Evolutionary conservation across 2,888 invertebrate species (phyloP).

Genomic region (Stenodera caucasica): DNA sequence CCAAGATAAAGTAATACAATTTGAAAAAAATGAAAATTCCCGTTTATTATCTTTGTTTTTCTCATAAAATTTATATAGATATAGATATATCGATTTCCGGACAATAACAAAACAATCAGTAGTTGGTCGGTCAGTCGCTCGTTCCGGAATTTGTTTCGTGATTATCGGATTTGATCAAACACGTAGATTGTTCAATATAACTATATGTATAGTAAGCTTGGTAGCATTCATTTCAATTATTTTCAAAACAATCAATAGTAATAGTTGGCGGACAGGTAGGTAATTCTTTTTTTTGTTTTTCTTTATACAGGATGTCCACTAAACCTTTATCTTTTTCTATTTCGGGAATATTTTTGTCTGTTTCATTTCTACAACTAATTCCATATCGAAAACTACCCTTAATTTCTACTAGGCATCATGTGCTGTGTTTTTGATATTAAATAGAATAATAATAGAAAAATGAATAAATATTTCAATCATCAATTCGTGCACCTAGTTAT

Average conservation of each 20-base stretch:
- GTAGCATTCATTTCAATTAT: neutral
- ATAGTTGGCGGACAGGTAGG: neutral
- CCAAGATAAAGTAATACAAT: too few relatives aligned
- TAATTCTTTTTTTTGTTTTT: too few relatives aligned
- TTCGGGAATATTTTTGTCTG: too few relatives aligned
- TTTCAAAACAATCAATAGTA: neutral
- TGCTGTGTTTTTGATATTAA: too few relatives aligned
- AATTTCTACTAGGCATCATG: too few relatives aligned
- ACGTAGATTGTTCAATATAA: neutral
- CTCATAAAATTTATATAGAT: neutral
- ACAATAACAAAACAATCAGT: conserved; percentile 1
- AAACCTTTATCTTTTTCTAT: too few relatives aligned
- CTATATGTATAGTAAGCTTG: too few relatives aligned
- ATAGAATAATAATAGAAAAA: too few relatives aligned
- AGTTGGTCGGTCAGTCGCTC: neutral
- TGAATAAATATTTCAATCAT: neutral
- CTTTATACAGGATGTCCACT: too few relatives aligned
- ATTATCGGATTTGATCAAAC: neutral
- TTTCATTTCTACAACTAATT: too few relatives aligned
- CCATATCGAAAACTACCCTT: too few relatives aligned
- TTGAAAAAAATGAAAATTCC: too few relatives aligned
- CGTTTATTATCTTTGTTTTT: neutral
- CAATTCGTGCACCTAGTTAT: conserved; percentile 1
- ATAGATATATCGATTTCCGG: conserved; percentile 2
- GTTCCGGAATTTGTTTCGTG: conserved; percentile 2